Base-by-base conservation (phyloP, 1,140 invertebrate genomes). In the Melitaea cinxia region DNA sequence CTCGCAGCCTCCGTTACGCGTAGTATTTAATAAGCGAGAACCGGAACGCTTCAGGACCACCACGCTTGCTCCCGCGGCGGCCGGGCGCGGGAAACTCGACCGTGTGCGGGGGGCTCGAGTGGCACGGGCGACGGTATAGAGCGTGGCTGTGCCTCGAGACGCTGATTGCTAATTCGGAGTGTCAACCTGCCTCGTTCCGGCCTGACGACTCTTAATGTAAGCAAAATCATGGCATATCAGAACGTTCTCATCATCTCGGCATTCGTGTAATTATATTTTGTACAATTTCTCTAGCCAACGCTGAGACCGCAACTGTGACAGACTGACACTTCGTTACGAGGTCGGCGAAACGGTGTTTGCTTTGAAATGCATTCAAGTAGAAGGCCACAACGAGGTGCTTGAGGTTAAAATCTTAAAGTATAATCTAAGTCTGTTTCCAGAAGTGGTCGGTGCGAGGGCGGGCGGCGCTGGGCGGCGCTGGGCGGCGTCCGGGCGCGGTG, bases 161-260 rank as follows among this genome's bases (percentile, higher is more conserved):
- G 4, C 37, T 42, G 37, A 42, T 42, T 42, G 37, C 37, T 42
- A 42, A 42, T 42, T 42, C 37, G 37, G 14, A 42, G 1, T 7
- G 15, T 42, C 37, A 42, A 42, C 37, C 37, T 15, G 15, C 14
- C 37, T 4, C 37, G 14, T 1, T 42, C 15, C 12, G 9, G 37
- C 0, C 37, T 3, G 15, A 4, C 12, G 2, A 1, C 6, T 42
- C 37, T 2, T 15, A 7, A 42, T 17, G 3, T 17, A 42, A 1
- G 6, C 14, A 15, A 19, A 42, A 4, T 17, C 17, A 19, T 42
- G 37, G 37, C 17, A 3, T 33, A 10, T 1, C 30, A 10, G 3
- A 33, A 33, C 12, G 30, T 33, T 2, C 30, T 33, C 9, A 10
- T 10, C 1, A 33, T 33, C 12, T 4, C 12, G 12, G 12, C 12